Conservation (phyloP, 2,888 invertebrate genomes). For the Drosophila infuscata region DNA sequence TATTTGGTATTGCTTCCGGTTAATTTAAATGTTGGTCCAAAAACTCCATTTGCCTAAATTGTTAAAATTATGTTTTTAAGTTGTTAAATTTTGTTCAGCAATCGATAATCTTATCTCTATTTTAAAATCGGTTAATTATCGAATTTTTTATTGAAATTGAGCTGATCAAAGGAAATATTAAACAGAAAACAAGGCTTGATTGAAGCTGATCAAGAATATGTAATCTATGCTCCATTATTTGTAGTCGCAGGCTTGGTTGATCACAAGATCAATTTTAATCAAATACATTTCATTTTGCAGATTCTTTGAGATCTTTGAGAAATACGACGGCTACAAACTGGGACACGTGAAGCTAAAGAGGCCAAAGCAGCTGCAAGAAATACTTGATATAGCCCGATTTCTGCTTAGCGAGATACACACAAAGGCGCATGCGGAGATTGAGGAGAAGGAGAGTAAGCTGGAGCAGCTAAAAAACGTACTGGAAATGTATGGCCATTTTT, state of each 20-base stretch:
- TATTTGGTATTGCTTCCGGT: too few relatives aligned
- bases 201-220: not conserved
- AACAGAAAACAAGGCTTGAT: not conserved
- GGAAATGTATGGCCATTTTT: constrained; percentile 99
- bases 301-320: constrained; percentile 99
- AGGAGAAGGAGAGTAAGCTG: constrained; percentile 98
- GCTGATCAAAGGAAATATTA: not conserved
- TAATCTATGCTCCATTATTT: not conserved
- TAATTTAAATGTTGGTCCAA: not conserved
- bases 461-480: constrained; percentile 99
- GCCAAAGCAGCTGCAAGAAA: constrained; percentile 98
- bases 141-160: too few relatives aligned
- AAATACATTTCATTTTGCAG: constrained; percentile 85
- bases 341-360: constrained; percentile 99
- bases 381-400: constrained; percentile 97
- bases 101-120: not conserved
- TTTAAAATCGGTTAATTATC: not conserved
- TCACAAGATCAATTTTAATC: not conserved
- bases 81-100: not conserved
- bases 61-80: not conserved
- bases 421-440: constrained; percentile 95
- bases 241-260: not conserved
- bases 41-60: not conserved
- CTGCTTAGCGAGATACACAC: constrained; percentile 95
- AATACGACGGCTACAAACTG: constrained; percentile 97